These are phyloP conservation scores for Epicauta chinensis DNA, from an alignment of 1,140 invertebrate species.

Conservation along the genomic window DNA sequence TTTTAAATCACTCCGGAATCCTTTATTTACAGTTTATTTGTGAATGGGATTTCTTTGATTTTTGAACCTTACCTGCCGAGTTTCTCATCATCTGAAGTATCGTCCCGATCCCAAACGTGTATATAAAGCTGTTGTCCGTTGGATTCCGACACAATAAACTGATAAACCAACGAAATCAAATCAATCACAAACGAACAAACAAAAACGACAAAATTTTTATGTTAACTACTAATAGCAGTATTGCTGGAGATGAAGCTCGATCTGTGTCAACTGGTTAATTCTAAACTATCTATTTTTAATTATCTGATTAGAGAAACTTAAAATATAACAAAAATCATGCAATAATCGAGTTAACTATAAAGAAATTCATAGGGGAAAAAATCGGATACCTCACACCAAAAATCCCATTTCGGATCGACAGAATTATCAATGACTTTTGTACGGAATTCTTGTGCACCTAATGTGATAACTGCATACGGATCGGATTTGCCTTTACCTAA, in stretches of 20 bases:
- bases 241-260: background rate
- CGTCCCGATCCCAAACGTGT: constrained; percentile 76
- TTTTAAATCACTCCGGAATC: no score
- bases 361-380: background rate
- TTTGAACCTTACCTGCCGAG: constrained; percentile 66
- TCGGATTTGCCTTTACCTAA: constrained; percentile 94
- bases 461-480: constrained; percentile 83
- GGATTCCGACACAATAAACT: constrained; percentile 50
- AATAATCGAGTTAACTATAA: background rate
- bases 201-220: constrained; percentile 18
- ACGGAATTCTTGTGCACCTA: constrained; percentile 82
- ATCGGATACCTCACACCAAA: constrained; percentile 75
- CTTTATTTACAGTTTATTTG: constrained; percentile 5
- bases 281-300: no score
- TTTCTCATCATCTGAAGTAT: constrained; percentile 74
- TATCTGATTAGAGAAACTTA: no score
- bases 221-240: background rate
- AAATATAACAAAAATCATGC: background rate
- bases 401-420: constrained; percentile 91
- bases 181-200: constrained; percentile 30
- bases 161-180: constrained; percentile 36
- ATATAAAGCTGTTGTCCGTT: constrained; percentile 71
- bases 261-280: background rate
- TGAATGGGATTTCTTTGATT: background rate
- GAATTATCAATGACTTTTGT: constrained; percentile 87